phyloP scores from a whole-genome alignment of 1,140 invertebrate species.

The Mizuhopecten yessoensis region DNA sequence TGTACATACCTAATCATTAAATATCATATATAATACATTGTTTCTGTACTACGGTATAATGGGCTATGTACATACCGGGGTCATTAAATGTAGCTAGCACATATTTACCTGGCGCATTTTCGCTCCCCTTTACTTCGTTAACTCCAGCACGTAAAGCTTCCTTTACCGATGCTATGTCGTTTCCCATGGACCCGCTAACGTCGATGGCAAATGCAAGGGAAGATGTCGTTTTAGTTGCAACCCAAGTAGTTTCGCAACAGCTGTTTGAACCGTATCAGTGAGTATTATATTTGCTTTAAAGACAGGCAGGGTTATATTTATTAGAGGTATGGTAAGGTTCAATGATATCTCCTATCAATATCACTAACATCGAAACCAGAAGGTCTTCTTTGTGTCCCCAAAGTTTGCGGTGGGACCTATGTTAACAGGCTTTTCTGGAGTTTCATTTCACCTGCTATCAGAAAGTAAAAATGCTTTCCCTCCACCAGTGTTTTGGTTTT shows the following conservation, averaged over 20 bases:
- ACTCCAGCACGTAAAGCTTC: conserved; percentile 44
- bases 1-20: too few relatives aligned
- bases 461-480: too few relatives aligned
- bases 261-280: not conserved
- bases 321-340: too few relatives aligned
- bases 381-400: too few relatives aligned
- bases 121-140: not conserved
- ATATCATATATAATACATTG: not conserved
- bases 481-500: too few relatives aligned
- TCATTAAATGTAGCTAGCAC: conserved; percentile 61
- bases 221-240: not conserved
- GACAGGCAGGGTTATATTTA: too few relatives aligned
- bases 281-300: not conserved
- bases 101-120: conserved; percentile 41
- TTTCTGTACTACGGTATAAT: not conserved
- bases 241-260: not conserved
- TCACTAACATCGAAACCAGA: too few relatives aligned
- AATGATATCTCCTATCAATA: too few relatives aligned
- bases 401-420: too few relatives aligned
- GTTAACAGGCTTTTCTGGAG: too few relatives aligned
- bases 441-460: too few relatives aligned
- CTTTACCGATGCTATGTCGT: conserved; percentile 46
- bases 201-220: conserved; percentile 59
- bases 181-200: conserved; percentile 58
- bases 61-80: conserved; percentile 49